Percentiles rank a stretch among this genome's conserved stretches.
Conservation (phyloP, 2,113 vertebrate genomes). For the Ctenomys sociabilis region DNA sequence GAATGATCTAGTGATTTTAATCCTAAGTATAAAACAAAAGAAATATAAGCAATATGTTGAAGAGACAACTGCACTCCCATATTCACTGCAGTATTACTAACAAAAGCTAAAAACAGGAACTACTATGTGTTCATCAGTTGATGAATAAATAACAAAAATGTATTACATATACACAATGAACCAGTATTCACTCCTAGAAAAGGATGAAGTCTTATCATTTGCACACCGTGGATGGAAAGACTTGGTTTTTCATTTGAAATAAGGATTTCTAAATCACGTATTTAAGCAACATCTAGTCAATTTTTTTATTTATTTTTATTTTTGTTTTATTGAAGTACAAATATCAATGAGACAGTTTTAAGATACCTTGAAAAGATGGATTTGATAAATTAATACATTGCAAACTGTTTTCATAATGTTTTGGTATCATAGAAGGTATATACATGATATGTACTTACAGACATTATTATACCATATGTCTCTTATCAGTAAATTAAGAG, state of each 20-base stretch:
- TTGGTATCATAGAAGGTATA: too few relatives aligned
- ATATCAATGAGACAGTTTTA: too few relatives aligned
- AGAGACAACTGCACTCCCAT: neutral
- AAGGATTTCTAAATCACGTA: neutral
- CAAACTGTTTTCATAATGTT: too few relatives aligned
- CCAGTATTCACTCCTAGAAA: neutral
- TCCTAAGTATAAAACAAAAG: neutral
- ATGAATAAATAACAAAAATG: neutral
- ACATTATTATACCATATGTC: too few relatives aligned
- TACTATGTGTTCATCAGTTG: neutral
- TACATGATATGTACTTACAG: too few relatives aligned
- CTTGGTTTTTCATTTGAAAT: neutral
- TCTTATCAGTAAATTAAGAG: too few relatives aligned
- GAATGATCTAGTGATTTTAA: neutral
- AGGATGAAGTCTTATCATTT: neutral
- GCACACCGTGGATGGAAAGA: neutral
- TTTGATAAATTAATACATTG: too few relatives aligned
- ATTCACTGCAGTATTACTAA: neutral
- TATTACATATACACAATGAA: too few relatives aligned
- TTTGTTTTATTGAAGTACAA: too few relatives aligned
- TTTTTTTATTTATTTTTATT: too few relatives aligned
- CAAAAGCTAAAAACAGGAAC: neutral
- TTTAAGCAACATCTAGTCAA: neutral
- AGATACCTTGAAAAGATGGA: too few relatives aligned
- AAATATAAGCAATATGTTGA: neutral